Percentiles rank a stretch among this genome's conserved stretches.
phyloP scores from a whole-genome alignment of 1,140 invertebrate species.

The Acyrthosiphon pisum region DNA sequence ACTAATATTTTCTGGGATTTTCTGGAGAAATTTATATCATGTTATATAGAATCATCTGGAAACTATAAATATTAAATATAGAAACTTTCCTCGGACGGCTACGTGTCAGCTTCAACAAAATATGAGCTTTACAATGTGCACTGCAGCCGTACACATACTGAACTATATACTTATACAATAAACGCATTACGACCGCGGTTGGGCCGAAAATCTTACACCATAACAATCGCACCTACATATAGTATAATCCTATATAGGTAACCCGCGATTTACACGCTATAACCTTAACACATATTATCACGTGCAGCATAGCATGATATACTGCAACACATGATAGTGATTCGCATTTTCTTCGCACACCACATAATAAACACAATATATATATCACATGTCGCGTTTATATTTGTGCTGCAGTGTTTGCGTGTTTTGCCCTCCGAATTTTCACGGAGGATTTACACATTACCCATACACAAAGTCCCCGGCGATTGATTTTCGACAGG shows the following conservation, averaged over 20 bases:
- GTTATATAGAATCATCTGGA: neutral
- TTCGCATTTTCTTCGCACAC: neutral
- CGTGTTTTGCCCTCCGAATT: slow-evolving; percentile 1
- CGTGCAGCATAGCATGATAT: neutral
- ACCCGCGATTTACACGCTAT: neutral
- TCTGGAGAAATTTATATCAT: neutral
- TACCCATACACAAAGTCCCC: neutral
- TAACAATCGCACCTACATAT: neutral
- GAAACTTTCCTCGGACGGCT: no score
- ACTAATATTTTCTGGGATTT: neutral
- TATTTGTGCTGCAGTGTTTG: neutral
- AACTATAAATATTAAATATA: neutral
- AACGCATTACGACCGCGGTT: no score
- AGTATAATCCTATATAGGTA: neutral
- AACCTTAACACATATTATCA: neutral
- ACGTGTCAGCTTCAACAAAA: neutral
- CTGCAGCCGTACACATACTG: neutral
- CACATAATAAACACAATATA: neutral
- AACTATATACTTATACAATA: neutral
- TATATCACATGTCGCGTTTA: neutral
- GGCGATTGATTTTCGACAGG: slow-evolving; percentile 55
- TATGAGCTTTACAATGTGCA: neutral
- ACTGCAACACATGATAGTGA: neutral
- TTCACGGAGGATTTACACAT: slow-evolving; percentile 41
- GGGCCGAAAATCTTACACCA: neutral